Evolutionary conservation across 2,888 invertebrate species (phyloP).

Genomic region (Liposcelis brunnea): DNA sequence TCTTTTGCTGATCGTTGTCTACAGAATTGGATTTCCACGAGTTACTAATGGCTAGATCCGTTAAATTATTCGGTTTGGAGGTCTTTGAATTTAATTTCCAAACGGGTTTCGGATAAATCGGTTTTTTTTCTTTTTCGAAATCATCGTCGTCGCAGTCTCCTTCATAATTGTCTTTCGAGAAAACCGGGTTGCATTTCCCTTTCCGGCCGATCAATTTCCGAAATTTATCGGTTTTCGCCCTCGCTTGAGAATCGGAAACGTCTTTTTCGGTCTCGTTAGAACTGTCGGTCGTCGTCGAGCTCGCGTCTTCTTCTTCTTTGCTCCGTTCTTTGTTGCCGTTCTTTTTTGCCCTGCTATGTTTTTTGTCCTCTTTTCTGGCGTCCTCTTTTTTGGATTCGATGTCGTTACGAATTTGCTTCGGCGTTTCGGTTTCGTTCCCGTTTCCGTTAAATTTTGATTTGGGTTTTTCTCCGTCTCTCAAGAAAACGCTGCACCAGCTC

Average conservation of each 20-base stretch:
- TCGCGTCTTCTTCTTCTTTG: conserved; percentile 41
- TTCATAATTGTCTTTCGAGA: conserved; percentile 18
- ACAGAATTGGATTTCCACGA: too few species aligned
- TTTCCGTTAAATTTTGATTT: too few species aligned
- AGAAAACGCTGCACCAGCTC: conserved; percentile 2
- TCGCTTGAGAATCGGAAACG: conserved; percentile 15
- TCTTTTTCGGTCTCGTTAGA: conserved; percentile 40
- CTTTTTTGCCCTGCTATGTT: conserved; percentile 13
- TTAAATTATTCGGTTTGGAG: too few species aligned
- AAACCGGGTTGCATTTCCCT: conserved; percentile 24
- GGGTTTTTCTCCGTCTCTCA: too few species aligned
- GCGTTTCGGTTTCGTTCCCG: too few species aligned
- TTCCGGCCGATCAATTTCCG: conserved; percentile 19
- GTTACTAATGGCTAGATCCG: too few species aligned
- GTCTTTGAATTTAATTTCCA: too few species aligned
- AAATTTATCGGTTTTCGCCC: conserved; percentile 19
- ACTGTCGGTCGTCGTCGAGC: conserved; percentile 52
- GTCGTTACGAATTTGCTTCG: too few species aligned
- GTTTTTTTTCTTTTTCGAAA: too few species aligned
- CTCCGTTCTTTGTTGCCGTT: conserved; percentile 18
- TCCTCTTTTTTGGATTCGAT: conserved; percentile 21
- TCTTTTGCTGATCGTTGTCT: too few species aligned
- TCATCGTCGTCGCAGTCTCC: too few species aligned
- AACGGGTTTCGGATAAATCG: too few species aligned
- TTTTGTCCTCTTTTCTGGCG: conserved; percentile 20